A percentile compares a stretch with the other conserved stretches of the same genome.
These are phyloP conservation scores for Brachirus orientalis DNA, from an alignment of 2,113 vertebrate species.

Conservation along the genomic window DNA sequence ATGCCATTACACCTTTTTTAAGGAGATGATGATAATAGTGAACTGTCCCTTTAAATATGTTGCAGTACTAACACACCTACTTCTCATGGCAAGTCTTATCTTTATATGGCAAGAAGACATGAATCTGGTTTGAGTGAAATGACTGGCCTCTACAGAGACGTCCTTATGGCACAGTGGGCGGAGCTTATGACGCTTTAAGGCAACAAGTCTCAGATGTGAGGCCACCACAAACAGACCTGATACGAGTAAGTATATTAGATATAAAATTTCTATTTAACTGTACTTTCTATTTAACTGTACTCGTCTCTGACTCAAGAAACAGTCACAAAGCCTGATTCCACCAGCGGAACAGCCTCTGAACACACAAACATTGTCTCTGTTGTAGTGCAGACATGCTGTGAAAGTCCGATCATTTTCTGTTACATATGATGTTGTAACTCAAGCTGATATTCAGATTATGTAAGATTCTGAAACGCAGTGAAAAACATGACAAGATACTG, in stretches of 20 bases:
- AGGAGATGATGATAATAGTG: neutral
- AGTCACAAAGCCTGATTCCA: neutral
- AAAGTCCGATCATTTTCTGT: constrained; percentile 4
- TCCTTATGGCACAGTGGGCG: no score
- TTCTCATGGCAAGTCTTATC: neutral
- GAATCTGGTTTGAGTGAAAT: no score
- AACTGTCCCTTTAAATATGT: neutral
- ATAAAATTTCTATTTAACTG: neutral
- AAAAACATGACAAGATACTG: neutral
- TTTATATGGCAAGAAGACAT: no score
- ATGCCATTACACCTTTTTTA: no score
- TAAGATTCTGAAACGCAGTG: constrained; percentile 4
- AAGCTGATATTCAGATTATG: neutral
- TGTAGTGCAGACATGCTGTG: constrained; percentile 12
- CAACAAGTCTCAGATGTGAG: no score
- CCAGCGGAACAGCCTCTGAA: neutral
- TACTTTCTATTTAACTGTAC: no score
- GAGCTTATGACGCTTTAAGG: no score
- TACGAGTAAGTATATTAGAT: constrained; percentile 11
- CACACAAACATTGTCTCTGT: constrained; percentile 20
- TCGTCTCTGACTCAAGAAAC: neutral
- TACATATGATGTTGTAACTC: constrained; percentile 38
- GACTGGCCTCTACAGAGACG: no score
- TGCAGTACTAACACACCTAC: neutral
- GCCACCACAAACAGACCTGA: neutral